phyloP scores from a whole-genome alignment of 2,888 invertebrate genomes.

The Chrysotoxum bicinctum region DNA sequence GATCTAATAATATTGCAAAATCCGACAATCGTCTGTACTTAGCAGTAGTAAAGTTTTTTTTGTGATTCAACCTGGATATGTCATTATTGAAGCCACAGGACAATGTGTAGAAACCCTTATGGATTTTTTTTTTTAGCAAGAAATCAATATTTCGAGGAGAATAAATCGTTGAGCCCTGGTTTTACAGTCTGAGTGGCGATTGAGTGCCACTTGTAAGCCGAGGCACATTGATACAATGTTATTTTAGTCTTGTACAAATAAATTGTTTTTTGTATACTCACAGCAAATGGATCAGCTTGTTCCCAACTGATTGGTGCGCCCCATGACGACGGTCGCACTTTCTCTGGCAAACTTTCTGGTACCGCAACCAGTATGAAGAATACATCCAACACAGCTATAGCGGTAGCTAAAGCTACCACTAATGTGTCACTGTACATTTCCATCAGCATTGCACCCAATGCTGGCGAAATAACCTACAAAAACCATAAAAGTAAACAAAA shows the following conservation, averaged over 20 bases:
- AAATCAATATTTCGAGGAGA: too few relatives aligned
- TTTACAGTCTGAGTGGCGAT: too few relatives aligned
- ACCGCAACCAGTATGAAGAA: slow-evolving; percentile 99
- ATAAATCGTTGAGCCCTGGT: too few relatives aligned
- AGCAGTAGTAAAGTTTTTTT: too few relatives aligned
- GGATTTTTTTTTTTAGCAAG: too few relatives aligned
- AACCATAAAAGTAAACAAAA: slow-evolving; percentile 15
- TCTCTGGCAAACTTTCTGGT: slow-evolving; percentile 98
- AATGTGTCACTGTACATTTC: slow-evolving; percentile 91
- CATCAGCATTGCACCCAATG: slow-evolving; percentile 95
- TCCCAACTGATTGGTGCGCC: slow-evolving; percentile 97
- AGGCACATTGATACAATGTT: not conserved
- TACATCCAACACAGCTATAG: slow-evolving; percentile 97
- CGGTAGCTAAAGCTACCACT: slow-evolving; percentile 97
- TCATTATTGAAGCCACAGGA: too few relatives aligned
- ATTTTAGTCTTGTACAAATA: not conserved
- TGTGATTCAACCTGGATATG: too few relatives aligned
- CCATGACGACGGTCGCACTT: slow-evolving; percentile 90
- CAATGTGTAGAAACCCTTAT: too few relatives aligned
- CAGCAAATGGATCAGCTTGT: slow-evolving; percentile 98
- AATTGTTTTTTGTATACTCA: slow-evolving; percentile 79
- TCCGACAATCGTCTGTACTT: too few relatives aligned
- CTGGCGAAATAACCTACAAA: slow-evolving; percentile 93
- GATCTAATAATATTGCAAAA: too few relatives aligned
- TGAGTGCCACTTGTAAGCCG: too few relatives aligned